phyloP scores from a whole-genome alignment of 2,113 vertebrate genomes.

The Hippocampus barbouri region DNA sequence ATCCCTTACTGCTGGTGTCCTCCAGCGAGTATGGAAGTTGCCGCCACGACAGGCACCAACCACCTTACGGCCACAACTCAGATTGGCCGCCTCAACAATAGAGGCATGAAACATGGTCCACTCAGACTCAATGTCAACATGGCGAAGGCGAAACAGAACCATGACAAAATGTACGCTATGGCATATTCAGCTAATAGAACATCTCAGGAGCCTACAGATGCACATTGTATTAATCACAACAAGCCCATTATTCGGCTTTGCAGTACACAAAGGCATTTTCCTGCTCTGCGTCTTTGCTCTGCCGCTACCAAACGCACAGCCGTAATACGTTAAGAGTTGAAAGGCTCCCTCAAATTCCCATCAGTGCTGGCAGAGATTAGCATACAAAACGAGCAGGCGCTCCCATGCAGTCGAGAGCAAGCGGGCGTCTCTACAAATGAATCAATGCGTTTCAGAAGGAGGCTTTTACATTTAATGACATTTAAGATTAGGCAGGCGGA shows the following conservation, averaged over 20 bases:
- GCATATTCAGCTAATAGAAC: neutral
- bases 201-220: neutral
- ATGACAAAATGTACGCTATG: no score
- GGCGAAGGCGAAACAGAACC: no score
- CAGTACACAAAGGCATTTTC: slow-evolving; percentile 5
- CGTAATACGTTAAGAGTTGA: neutral
- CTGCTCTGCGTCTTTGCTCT: neutral
- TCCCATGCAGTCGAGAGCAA: slow-evolving; percentile 41
- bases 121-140: no score
- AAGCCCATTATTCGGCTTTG: neutral
- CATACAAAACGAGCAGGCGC: slow-evolving; percentile 27
- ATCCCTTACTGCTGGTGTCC: no score
- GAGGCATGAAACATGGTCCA: no score
- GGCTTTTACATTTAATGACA: slow-evolving; percentile 19
- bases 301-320: neutral
- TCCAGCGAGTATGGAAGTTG: no score
- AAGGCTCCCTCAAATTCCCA: neutral
- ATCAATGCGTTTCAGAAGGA: slow-evolving; percentile 37
- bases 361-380: slow-evolving; percentile 29
- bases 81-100: no score
- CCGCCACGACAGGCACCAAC: no score
- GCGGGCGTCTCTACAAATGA: slow-evolving; percentile 37
- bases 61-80: no score
- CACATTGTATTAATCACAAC: neutral
- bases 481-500: slow-evolving; percentile 6